Evolutionary conservation across 2,113 vertebrate genomes (phyloP).

Genomic region (Circaetus cinerascens): DNA sequence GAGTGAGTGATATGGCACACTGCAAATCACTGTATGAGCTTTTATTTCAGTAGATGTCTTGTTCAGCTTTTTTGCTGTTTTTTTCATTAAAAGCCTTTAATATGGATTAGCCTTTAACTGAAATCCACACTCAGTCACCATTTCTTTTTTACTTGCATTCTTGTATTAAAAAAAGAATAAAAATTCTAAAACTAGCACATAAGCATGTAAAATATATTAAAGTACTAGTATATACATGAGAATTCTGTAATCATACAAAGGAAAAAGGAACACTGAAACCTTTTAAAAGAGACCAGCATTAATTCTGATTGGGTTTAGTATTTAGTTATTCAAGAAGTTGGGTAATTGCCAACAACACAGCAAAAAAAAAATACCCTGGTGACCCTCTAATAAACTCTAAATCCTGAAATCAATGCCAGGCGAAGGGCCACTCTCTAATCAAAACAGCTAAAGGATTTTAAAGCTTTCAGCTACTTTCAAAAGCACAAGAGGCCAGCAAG

Average conservation of each 20-base stretch:
- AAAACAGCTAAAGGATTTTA: constrained; percentile 11
- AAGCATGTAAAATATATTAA: background rate
- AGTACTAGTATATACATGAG: background rate
- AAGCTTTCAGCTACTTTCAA: constrained; percentile 25
- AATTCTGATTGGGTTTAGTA: background rate
- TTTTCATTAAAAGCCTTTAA: background rate
- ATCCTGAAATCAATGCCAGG: constrained; percentile 48
- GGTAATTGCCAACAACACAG: background rate
- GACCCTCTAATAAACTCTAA: constrained; percentile 29
- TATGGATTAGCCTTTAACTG: background rate
- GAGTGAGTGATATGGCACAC: background rate
- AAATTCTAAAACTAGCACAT: background rate
- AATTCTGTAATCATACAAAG: background rate
- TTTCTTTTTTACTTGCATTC: background rate
- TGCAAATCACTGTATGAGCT: background rate
- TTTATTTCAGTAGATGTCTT: background rate
- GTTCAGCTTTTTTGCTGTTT: background rate
- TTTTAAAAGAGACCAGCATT: background rate
- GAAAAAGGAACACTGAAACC: background rate
- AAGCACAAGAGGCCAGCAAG: background rate
- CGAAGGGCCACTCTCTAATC: constrained; percentile 21
- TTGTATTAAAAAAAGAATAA: background rate
- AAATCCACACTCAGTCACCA: background rate
- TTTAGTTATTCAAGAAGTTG: background rate
- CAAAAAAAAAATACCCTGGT: background rate